Percentiles rank a stretch among this genome's conserved stretches.
Conservation (phyloP, 2,888 invertebrate species). For the Spicauda simplicius region DNA sequence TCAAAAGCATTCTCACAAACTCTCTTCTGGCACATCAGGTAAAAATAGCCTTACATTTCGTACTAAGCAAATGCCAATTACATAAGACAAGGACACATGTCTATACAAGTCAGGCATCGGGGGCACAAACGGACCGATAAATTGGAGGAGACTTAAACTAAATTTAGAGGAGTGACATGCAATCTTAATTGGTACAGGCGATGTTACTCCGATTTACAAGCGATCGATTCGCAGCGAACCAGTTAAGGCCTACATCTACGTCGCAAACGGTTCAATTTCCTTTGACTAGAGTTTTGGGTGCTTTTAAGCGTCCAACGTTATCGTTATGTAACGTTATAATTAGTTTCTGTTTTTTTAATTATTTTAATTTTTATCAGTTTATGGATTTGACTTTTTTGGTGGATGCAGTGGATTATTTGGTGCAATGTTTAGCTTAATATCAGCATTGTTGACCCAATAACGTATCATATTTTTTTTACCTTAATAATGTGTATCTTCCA, state of each 20-base stretch:
- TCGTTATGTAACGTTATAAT: conserved; percentile 3
- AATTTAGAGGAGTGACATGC: conserved; percentile 71
- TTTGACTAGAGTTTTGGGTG: conserved; percentile 8
- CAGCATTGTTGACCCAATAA: too few relatives aligned
- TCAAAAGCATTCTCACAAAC: too few relatives aligned
- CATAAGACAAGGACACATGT: not conserved
- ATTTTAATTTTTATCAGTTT: too few relatives aligned
- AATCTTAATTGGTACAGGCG: conserved; percentile 71
- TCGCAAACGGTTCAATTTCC: conserved; percentile 23
- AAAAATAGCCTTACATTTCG: too few relatives aligned
- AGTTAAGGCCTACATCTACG: conserved; percentile 10
- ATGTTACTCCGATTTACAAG: conserved; percentile 65
- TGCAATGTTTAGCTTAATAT: too few relatives aligned
- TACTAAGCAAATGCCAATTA: too few relatives aligned
- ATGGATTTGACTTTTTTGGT: too few relatives aligned
- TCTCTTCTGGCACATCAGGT: too few relatives aligned
- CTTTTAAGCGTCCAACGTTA: not conserved
- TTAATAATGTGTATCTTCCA: too few relatives aligned
- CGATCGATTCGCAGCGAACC: conserved; percentile 45
- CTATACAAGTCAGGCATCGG: conserved; percentile 33
- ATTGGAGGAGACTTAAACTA: conserved; percentile 63
- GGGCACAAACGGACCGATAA: conserved; percentile 59
- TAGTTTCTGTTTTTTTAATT: not conserved
- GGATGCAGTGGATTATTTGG: too few relatives aligned
- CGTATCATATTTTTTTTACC: too few relatives aligned